These are phyloP conservation scores for Radopholus similis DNA, from an alignment of 1,140 invertebrate species.

Conservation along the genomic window DNA sequence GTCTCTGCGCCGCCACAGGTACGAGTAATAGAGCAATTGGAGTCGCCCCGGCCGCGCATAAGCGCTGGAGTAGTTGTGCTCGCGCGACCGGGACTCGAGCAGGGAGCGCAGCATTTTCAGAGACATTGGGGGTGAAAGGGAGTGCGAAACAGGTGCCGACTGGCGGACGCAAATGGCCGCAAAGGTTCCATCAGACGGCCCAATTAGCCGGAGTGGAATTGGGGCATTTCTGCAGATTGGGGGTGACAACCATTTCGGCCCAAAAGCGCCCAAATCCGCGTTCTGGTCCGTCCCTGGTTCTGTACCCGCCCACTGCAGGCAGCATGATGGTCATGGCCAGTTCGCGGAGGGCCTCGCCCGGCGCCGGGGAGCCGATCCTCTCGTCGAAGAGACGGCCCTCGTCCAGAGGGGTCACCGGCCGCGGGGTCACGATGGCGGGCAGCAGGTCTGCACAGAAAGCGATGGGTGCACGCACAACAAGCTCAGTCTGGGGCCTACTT, in stretches of 20 bases:
- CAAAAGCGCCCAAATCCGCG: too few relatives aligned
- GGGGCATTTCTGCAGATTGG: background rate
- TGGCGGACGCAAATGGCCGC: background rate
- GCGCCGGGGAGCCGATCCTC: background rate
- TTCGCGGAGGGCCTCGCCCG: slow-evolving; percentile 6
- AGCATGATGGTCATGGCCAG: slow-evolving; percentile 12
- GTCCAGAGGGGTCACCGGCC: slow-evolving; percentile 1
- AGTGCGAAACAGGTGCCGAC: too few relatives aligned
- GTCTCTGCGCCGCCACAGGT: slow-evolving; percentile 57
- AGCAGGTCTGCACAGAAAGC: slow-evolving; percentile 1
- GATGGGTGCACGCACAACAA: too few relatives aligned
- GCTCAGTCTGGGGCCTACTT: background rate
- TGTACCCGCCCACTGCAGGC: slow-evolving; percentile 17
- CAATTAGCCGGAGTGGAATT: background rate
- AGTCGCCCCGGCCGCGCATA: slow-evolving; percentile 49
- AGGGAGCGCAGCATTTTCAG: background rate
- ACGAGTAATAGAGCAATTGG: slow-evolving; percentile 53
- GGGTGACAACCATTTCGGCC: too few relatives aligned
- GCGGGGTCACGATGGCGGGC: background rate
- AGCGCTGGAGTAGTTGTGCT: slow-evolving; percentile 18
- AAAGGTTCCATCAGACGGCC: background rate
- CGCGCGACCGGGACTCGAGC: background rate
- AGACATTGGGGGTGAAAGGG: background rate
- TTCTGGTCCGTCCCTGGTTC: too few relatives aligned
- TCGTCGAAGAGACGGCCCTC: background rate